Evolutionary conservation across 2,888 invertebrate species (phyloP).

Genomic region (Tetragnatha montana): DNA sequence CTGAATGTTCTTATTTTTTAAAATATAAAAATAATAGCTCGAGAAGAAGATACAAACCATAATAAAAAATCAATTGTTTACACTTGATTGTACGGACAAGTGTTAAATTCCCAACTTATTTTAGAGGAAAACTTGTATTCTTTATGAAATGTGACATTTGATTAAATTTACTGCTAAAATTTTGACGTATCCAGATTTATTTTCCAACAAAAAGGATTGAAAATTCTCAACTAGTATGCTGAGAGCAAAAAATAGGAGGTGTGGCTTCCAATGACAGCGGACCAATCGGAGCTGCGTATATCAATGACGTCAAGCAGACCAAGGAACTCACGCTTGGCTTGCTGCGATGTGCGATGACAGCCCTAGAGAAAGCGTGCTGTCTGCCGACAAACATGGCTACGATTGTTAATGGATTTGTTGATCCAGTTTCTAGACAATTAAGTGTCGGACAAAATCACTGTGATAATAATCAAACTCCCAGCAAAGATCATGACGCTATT

Average conservation of each 20-base stretch:
- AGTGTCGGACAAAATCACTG: constrained; percentile 59
- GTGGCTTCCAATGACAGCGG: background rate
- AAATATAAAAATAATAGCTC: no score
- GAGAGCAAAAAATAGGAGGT: background rate
- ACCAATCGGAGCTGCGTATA: background rate
- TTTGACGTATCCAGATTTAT: no score
- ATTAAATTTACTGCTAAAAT: no score
- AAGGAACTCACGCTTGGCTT: constrained; percentile 49
- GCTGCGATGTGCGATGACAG: constrained; percentile 67
- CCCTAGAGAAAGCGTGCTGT: constrained; percentile 62
- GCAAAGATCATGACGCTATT: constrained; percentile 80
- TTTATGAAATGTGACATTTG: no score
- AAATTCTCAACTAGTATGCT: background rate
- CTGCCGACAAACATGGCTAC: constrained; percentile 71
- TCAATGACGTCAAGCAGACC: constrained; percentile 30
- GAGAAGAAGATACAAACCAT: no score
- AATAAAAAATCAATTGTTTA: no score
- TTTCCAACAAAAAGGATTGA: no score
- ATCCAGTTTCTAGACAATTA: constrained; percentile 66
- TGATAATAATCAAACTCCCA: constrained; percentile 72
- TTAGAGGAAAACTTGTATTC: no score
- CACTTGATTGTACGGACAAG: no score
- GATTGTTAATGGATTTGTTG: constrained; percentile 71
- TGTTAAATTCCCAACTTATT: no score
- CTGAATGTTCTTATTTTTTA: no score